Percentiles rank a stretch among this genome's conserved stretches.
These are phyloP conservation scores for Nomada flava DNA, from an alignment of 2,888 invertebrate genomes.

Conservation along the genomic window DNA sequence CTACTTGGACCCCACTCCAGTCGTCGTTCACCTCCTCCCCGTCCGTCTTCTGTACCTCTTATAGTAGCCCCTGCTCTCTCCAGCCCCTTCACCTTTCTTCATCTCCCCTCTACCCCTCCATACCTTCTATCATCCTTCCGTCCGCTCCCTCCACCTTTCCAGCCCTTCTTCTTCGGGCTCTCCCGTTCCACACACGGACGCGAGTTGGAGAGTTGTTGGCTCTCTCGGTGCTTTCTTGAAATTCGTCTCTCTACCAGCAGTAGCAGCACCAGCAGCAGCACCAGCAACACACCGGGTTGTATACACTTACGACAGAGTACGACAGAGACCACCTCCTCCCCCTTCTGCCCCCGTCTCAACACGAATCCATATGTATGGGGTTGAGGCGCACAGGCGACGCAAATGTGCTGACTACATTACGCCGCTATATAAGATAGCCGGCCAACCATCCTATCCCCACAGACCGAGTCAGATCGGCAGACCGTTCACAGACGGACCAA, in stretches of 20 bases:
- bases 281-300: constrained; percentile 45
- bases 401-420: constrained; percentile 84
- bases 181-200: constrained; percentile 45
- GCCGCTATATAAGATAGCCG: constrained; percentile 82
- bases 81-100: constrained; percentile 56
- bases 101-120: constrained; percentile 28
- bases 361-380: constrained; percentile 82
- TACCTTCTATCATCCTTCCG: constrained; percentile 61
- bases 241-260: constrained; percentile 69
- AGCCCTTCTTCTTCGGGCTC: constrained; percentile 53
- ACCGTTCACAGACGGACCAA: constrained; percentile 77
- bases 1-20: constrained; percentile 59
- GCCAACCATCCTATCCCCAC: constrained; percentile 80
- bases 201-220: constrained; percentile 33
- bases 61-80: constrained; percentile 44
- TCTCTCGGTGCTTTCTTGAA: constrained; percentile 70
- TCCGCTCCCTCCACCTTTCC: constrained; percentile 43
- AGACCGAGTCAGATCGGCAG: constrained; percentile 82
- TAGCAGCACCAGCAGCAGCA: constrained; percentile 49
- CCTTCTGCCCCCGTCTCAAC: constrained; percentile 61
- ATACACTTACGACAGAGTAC: constrained; percentile 57
- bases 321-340: constrained; percentile 57
- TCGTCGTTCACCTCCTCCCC: constrained; percentile 42
- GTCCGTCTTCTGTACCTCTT: constrained; percentile 26
- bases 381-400: constrained; percentile 75